These are phyloP conservation scores for Brachylomia viminalis DNA, from an alignment of 2,888 invertebrate species.

Conservation along the genomic window DNA sequence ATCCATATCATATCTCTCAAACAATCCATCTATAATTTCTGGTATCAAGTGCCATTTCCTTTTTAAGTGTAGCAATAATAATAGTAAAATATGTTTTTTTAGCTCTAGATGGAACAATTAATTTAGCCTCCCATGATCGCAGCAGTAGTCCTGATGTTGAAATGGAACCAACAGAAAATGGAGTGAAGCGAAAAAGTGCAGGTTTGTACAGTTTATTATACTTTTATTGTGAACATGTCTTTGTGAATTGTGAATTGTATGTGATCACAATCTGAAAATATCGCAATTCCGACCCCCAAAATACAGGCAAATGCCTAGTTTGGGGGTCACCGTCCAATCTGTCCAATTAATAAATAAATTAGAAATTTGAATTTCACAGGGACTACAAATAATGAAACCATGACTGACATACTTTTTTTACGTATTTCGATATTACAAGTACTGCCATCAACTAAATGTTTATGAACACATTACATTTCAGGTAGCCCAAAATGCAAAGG, in stretches of 20 bases:
- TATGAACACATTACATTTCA: background rate
- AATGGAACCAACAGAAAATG: background rate
- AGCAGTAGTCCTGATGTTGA: background rate
- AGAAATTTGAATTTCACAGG: background rate
- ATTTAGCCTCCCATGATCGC: background rate
- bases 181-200: conserved; percentile 4
- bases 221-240: background rate
- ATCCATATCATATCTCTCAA: background rate
- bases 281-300: no score
- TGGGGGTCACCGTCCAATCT: no score
- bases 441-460: background rate
- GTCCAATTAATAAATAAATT: no score
- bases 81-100: background rate
- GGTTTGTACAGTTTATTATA: conserved; percentile 16
- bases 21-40: background rate
- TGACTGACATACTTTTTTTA: background rate
- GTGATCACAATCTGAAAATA: background rate
- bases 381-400: background rate
- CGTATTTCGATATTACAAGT: background rate
- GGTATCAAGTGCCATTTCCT: background rate
- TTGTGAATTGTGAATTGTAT: no score
- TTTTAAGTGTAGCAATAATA: background rate
- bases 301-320: no score
- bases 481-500: conserved; percentile 24
- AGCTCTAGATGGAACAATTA: no score